Percentiles rank a stretch among this genome's conserved stretches.
Evolutionary conservation across 2,797 vertebrate species (phyloP).

Genomic region (Vespertilio murinus): DNA sequence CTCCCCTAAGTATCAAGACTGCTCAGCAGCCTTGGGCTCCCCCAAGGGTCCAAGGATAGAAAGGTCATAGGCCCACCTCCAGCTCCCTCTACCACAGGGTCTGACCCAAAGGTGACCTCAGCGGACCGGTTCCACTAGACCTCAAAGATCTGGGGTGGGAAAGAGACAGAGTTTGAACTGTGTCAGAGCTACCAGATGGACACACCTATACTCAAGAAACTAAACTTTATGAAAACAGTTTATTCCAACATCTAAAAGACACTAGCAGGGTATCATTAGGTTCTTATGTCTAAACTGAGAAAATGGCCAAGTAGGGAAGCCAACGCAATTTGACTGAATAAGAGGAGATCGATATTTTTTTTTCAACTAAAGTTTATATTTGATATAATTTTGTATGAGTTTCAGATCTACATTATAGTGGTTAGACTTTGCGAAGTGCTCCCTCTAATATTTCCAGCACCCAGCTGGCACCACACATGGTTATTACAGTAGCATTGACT

Average conservation of each 20-base stretch:
- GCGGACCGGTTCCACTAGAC: not conserved
- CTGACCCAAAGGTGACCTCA: not conserved
- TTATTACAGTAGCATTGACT: not conserved
- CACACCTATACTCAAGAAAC: not conserved
- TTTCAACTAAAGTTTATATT: not conserved
- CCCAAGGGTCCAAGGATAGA: not conserved
- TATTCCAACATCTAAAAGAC: conserved; percentile 3
- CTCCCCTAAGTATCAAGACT: not conserved
- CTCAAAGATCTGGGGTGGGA: not conserved
- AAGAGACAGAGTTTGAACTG: not conserved
- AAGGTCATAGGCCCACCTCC: not conserved
- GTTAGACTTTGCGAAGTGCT: not conserved
- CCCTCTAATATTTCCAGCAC: not conserved
- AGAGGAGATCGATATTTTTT: not conserved
- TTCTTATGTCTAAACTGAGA: not conserved
- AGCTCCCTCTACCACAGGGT: not conserved
- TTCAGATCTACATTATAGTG: not conserved
- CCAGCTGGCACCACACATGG: not conserved
- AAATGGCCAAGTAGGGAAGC: not conserved
- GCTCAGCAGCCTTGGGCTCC: not conserved
- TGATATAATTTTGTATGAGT: not conserved
- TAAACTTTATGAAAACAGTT: not conserved
- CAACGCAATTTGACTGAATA: not conserved
- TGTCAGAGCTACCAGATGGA: not conserved
- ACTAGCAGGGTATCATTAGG: not conserved